Conservation (phyloP, 2,113 vertebrate species). For the Varanus salvator region DNA sequence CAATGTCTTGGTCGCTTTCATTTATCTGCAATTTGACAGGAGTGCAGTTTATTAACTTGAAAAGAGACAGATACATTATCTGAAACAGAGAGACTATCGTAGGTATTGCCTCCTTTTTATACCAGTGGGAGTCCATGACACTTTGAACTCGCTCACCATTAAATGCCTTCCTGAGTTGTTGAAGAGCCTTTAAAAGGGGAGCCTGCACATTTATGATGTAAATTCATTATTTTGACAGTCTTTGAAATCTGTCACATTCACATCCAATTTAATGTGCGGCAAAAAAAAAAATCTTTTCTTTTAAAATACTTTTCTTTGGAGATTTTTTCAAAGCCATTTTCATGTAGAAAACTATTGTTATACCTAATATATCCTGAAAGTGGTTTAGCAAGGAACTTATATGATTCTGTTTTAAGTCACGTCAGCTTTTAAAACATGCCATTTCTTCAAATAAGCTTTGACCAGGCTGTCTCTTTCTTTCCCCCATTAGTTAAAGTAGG, state of each 20-base stretch:
- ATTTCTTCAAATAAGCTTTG: slow-evolving; percentile 80
- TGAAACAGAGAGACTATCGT: slow-evolving; percentile 83
- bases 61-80: slow-evolving; percentile 84
- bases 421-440: slow-evolving; percentile 82
- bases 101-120: slow-evolving; percentile 85
- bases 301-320: slow-evolving; percentile 82
- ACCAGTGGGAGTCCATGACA: slow-evolving; percentile 89
- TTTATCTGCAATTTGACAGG: slow-evolving; percentile 83
- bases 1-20: slow-evolving; percentile 82
- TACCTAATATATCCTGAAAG: slow-evolving; percentile 84
- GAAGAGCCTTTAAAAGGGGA: slow-evolving; percentile 88
- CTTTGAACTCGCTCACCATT: slow-evolving; percentile 96
- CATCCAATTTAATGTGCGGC: slow-evolving; percentile 89
- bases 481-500: slow-evolving; percentile 73
- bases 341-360: slow-evolving; percentile 86
- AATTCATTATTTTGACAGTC: slow-evolving; percentile 93
- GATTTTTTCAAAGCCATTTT: slow-evolving; percentile 86
- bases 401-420: slow-evolving; percentile 84
- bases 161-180: slow-evolving; percentile 91
- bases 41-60: slow-evolving; percentile 84
- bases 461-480: slow-evolving; percentile 65
- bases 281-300: slow-evolving; percentile 82
- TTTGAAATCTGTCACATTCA: slow-evolving; percentile 91
- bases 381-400: slow-evolving; percentile 82
- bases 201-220: slow-evolving; percentile 92